phyloP scores from a whole-genome alignment of 2,888 invertebrate species.

The Anodontia alba region DNA sequence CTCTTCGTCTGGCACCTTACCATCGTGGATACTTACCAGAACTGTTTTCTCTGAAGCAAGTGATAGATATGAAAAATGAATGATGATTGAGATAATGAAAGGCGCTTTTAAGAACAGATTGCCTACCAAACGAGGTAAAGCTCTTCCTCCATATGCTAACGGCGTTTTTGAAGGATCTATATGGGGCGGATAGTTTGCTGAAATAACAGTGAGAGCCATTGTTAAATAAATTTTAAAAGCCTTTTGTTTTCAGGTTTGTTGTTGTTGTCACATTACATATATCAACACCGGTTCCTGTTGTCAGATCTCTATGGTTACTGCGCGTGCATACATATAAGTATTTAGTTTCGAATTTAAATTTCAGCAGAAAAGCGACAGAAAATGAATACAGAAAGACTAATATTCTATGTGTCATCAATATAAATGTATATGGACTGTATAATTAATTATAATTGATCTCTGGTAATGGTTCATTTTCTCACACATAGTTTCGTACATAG shows the following conservation, averaged over 20 bases:
- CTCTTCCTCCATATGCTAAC: constrained; percentile 84
- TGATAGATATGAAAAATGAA: too few species aligned
- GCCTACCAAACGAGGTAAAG: constrained; percentile 83
- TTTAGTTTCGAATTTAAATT: background rate
- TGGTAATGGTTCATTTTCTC: too few species aligned
- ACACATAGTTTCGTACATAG: constrained; percentile 16
- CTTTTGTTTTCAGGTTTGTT: background rate
- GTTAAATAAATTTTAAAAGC: too few species aligned
- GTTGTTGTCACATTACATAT: background rate
- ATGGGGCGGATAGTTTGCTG: constrained; percentile 84
- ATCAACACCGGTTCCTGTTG: constrained; percentile 60
- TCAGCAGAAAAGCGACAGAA: background rate
- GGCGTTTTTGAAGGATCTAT: constrained; percentile 84
- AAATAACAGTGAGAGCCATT: constrained; percentile 83
- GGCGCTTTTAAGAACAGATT: background rate
- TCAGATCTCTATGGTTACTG: constrained; percentile 31
- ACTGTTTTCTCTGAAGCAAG: too few species aligned
- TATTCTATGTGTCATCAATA: too few species aligned
- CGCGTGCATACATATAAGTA: background rate
- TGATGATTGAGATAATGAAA: too few species aligned
- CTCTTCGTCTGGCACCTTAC: too few species aligned
- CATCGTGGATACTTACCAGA: too few species aligned
- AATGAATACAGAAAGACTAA: background rate
- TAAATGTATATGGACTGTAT: too few species aligned
- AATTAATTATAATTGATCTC: too few species aligned